phyloP scores from a whole-genome alignment of 1,140 invertebrate genomes.

The Drosophila pseudoobscura region DNA sequence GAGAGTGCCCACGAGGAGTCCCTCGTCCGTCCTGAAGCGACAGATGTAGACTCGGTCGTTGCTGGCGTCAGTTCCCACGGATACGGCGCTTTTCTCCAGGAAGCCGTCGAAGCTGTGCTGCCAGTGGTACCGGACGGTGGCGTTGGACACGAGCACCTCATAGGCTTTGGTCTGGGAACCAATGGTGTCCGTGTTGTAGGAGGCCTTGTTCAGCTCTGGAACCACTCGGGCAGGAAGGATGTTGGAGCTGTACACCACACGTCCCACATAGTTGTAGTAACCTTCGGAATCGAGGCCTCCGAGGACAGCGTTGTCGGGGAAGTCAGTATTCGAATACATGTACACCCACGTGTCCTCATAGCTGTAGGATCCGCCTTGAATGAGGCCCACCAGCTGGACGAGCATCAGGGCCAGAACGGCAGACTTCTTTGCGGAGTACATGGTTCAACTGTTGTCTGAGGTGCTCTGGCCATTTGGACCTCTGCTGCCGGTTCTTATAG shows the following conservation, averaged over 20 bases:
- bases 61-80: conserved; percentile 35
- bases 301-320: conserved; percentile 43
- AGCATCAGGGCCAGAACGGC: conserved; percentile 21
- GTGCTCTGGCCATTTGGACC: conserved; percentile 1
- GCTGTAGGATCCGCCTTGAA: conserved; percentile 39
- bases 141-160: conserved; percentile 43
- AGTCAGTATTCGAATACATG: conserved; percentile 19
- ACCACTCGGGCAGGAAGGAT: conserved; percentile 52
- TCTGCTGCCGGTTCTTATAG: conserved; percentile 17
- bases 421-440: conserved; percentile 27
- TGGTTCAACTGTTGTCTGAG: conserved; percentile 12
- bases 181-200: conserved; percentile 34
- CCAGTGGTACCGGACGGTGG: conserved; percentile 54
- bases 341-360: conserved; percentile 40
- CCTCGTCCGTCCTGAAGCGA: conserved; percentile 14
- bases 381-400: conserved; percentile 36
- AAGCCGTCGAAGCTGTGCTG: conserved; percentile 54
- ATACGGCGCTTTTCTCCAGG: conserved; percentile 48
- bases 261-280: conserved; percentile 57
- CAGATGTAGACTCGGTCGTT: conserved; percentile 56
- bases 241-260: conserved; percentile 6
- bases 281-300: conserved; percentile 47
- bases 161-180: conserved; percentile 4
- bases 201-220: conserved; percentile 34
- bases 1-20: conserved; percentile 47